phyloP scores from a whole-genome alignment of 2,113 vertebrate species.

The Jacana jacana region DNA sequence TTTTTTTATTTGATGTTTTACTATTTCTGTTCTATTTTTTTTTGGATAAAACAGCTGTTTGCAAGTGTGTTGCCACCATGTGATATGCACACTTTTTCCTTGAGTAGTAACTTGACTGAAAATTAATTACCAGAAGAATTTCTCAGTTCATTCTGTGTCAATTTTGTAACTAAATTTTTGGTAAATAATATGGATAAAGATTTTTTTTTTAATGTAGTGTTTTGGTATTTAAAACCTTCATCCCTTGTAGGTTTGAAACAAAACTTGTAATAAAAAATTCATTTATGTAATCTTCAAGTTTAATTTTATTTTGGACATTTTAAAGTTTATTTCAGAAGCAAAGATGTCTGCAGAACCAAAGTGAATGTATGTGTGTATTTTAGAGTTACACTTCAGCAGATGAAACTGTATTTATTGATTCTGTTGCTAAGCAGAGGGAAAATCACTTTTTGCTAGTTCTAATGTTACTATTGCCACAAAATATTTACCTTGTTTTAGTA shows the following conservation, averaged over 20 bases:
- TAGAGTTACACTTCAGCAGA: background rate
- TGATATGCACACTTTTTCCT: fast-evolving
- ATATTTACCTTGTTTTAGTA: background rate
- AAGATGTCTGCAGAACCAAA: background rate
- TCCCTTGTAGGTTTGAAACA: background rate
- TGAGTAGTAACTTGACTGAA: background rate
- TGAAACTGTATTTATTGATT: background rate
- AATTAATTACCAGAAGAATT: background rate
- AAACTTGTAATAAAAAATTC: background rate
- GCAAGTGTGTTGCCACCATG: background rate
- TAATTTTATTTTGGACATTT: background rate
- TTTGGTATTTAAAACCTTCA: background rate
- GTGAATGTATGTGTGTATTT: background rate
- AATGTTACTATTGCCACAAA: background rate
- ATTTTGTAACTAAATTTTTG: background rate
- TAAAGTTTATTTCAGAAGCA: background rate
- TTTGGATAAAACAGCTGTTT: background rate
- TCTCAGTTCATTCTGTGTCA: background rate
- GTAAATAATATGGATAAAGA: background rate
- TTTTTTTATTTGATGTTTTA: background rate
- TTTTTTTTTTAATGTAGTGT: background rate
- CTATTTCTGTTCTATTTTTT: background rate
- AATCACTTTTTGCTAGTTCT: background rate
- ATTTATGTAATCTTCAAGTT: background rate
- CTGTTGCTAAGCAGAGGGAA: background rate